A percentile compares a stretch with the other conserved stretches of the same genome.
Conservation (phyloP, 2,888 invertebrate species). For the Epirrhoe tristata region DNA sequence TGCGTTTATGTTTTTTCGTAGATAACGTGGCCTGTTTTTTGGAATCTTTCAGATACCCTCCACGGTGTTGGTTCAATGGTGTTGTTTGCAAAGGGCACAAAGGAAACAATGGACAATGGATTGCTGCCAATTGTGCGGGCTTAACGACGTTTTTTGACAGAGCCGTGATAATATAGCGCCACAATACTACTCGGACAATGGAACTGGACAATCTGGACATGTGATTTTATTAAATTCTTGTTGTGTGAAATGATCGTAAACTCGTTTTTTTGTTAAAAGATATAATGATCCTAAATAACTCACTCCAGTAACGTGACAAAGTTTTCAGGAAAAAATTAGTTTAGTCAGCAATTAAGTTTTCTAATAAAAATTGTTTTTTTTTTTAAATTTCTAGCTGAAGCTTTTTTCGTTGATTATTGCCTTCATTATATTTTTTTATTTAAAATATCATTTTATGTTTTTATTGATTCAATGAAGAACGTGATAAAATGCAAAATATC, state of each 20-base stretch:
- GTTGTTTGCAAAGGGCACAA: slow-evolving; percentile 31
- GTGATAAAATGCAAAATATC: too few species aligned
- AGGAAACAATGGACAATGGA: slow-evolving; percentile 31
- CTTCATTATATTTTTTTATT: too few species aligned
- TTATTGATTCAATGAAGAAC: too few species aligned
- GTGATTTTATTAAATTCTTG: background rate
- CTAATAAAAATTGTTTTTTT: too few species aligned
- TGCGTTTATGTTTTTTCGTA: background rate
- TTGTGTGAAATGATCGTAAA: background rate
- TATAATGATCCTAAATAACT: too few species aligned
- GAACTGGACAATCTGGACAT: background rate
- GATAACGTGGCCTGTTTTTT: background rate
- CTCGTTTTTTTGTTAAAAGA: too few species aligned
- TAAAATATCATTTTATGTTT: too few species aligned
- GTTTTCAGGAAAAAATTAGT: too few species aligned
- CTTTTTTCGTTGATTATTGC: too few species aligned
- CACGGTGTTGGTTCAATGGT: slow-evolving; percentile 28
- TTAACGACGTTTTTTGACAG: slow-evolving; percentile 23
- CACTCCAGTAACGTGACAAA: too few species aligned
- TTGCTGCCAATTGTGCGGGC: slow-evolving; percentile 23
- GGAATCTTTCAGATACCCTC: background rate
- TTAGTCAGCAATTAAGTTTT: too few species aligned
- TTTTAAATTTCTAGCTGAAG: too few species aligned
- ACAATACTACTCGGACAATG: background rate
- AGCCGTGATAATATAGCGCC: slow-evolving; percentile 4